Percentiles rank a stretch among this genome's conserved stretches.
phyloP scores from a whole-genome alignment of 2,113 vertebrate genomes.

The Cavia porcellus region DNA sequence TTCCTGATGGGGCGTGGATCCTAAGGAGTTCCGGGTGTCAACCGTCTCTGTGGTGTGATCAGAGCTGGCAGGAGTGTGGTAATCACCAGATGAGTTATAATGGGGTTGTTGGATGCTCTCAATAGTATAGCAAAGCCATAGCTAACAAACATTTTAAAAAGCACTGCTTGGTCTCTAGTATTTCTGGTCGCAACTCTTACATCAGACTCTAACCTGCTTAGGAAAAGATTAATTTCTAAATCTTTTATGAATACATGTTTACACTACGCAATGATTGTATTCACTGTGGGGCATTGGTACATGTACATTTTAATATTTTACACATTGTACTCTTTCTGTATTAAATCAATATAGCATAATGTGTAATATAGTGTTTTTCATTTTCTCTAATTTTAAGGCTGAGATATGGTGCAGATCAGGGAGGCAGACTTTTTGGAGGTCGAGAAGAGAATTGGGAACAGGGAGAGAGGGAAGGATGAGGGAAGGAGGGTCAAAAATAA shows the following conservation, averaged over 20 bases:
- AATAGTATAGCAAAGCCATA: conserved; percentile 16
- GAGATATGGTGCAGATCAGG: background rate
- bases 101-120: background rate
- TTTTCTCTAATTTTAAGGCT: background rate
- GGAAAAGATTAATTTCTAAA: background rate
- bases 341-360: background rate
- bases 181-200: background rate
- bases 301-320: background rate
- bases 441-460: background rate
- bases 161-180: background rate
- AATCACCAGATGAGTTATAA: background rate
- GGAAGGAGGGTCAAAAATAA: background rate
- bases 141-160: background rate
- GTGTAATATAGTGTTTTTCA: background rate
- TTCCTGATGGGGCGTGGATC: background rate
- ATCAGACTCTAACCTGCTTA: background rate
- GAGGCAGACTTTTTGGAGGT: background rate
- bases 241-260: background rate
- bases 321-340: background rate
- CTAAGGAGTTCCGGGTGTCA: background rate
- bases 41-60: background rate
- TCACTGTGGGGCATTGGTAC: background rate
- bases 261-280: background rate
- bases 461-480: background rate
- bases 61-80: background rate